Percentiles rank a stretch among this genome's conserved stretches.
Conservation (phyloP, 2,113 vertebrate species). For the Pontoporia blainvillei region DNA sequence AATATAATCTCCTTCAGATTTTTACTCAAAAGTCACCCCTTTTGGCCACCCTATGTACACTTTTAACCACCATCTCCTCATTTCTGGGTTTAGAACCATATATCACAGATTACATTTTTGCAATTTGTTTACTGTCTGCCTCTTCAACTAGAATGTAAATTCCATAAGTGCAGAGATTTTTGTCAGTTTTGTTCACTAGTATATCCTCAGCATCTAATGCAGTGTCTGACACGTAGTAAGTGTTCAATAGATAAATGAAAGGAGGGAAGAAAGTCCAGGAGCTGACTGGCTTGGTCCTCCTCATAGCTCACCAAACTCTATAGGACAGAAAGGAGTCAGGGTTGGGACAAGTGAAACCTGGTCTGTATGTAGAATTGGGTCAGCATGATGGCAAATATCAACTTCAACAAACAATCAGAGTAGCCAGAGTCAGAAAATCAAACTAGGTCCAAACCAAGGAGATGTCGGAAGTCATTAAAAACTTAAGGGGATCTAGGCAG, state of each 20-base stretch:
- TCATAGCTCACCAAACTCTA: neutral
- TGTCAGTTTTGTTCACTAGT: neutral
- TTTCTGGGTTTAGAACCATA: neutral
- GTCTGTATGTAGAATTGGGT: neutral
- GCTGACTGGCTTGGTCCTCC: neutral
- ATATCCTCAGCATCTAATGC: neutral
- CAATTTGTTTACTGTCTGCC: neutral
- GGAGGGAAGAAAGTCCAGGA: neutral
- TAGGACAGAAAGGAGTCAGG: neutral
- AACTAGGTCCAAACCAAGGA: neutral
- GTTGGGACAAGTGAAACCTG: neutral
- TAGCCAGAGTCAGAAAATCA: neutral
- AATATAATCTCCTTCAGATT: neutral
- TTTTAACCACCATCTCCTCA: neutral
- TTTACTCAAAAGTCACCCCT: neutral
- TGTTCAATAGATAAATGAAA: neutral
- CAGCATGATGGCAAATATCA: neutral
- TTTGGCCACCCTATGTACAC: neutral
- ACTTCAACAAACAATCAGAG: neutral
- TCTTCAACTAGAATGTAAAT: neutral
- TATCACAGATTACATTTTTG: neutral
- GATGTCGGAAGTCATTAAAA: neutral
- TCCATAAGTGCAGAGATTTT: neutral
- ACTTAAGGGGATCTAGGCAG: neutral
- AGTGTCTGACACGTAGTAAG: neutral